Base-by-base conservation (phyloP, 1,140 invertebrate species). In the Formica exsecta region DNA sequence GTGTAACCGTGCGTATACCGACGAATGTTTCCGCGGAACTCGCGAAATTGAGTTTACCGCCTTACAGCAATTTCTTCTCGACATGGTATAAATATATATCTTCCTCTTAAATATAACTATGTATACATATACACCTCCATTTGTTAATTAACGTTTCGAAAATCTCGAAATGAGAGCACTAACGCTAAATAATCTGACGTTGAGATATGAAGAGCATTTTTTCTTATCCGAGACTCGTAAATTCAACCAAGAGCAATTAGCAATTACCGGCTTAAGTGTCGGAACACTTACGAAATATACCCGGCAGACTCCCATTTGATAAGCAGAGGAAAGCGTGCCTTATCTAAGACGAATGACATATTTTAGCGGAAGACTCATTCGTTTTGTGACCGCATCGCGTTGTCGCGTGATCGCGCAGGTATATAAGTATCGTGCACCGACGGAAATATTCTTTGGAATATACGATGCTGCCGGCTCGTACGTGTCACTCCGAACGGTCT, bases 381-480 rank as follows among this genome's bases (percentile, higher is more conserved):
- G 81, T 70, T 65, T 80, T 29, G 88, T 65, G 81, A 75, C 81
- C 75, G 81, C 87, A 66, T 38, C 68, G 79, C 54, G 25, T 19
- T 51, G 4, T 51, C 48, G 48, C 48, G 44, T 13, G 11, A 48
- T 19, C 38, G 36, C 57, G 54, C 29, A 19, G 54, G 54, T n/a
- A 90, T 73, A 90, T 73, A 87, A 79, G 85, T 44, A 44, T 44
- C 68, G 77, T 41, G n/a, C 74, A 81, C 77, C 79, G 54, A 44
- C 59, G 75, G 80, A 64, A 75, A 90, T 90, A 90, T 89, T 85
- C 86, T 87, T 77, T 71, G 70, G 64, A 87, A 90, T 90, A 90
- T 90, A 90, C 75, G 88, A 90, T 62, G 81, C 71, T 85, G 76
- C 44, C 81, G 41, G 86, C 74, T 54, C 38, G 74, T 64, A 68